phyloP scores from a whole-genome alignment of 1,140 invertebrate genomes.

The Apolygus lucorum region DNA sequence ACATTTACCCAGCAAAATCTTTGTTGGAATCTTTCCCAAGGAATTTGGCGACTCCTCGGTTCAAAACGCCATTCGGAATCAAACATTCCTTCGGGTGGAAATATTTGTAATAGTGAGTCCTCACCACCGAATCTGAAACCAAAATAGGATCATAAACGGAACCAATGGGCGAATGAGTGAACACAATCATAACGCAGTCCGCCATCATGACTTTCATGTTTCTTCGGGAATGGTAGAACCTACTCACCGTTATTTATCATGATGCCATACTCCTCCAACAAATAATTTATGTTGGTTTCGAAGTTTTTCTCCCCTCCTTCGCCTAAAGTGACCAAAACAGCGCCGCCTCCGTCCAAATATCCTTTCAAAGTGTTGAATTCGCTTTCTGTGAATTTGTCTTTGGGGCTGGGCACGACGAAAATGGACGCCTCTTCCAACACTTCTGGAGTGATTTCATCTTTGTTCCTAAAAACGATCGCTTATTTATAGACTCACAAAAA shows the following conservation, averaged over 20 bases:
- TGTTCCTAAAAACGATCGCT: too few species aligned
- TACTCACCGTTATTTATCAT: constrained; percentile 81
- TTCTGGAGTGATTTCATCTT: constrained; percentile 33
- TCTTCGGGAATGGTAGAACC: too few species aligned
- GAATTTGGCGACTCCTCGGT: constrained; percentile 43
- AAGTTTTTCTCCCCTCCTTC: constrained; percentile 85
- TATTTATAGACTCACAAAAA: too few species aligned
- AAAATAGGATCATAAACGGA: too few species aligned
- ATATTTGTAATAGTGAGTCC: constrained; percentile 94
- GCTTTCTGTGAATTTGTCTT: constrained; percentile 77
- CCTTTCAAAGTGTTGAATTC: constrained; percentile 67
- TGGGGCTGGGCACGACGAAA: constrained; percentile 74
- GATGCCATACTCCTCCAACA: constrained; percentile 92
- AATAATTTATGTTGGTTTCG: constrained; percentile 93
- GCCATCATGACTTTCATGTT: too few species aligned
- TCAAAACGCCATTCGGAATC: constrained; percentile 74
- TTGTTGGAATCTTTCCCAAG: constrained; percentile 27
- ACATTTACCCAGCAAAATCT: constrained; percentile 29
- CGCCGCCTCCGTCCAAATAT: constrained; percentile 76
- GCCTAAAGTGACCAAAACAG: constrained; percentile 72
- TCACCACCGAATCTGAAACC: constrained; percentile 79
- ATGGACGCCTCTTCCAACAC: constrained; percentile 62
- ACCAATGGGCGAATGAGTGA: too few species aligned
- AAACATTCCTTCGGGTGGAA: constrained; percentile 97
- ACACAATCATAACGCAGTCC: too few species aligned